Evolutionary conservation across 2,888 invertebrate species (phyloP).

Genomic region (Agonopterix subpropinquella): DNA sequence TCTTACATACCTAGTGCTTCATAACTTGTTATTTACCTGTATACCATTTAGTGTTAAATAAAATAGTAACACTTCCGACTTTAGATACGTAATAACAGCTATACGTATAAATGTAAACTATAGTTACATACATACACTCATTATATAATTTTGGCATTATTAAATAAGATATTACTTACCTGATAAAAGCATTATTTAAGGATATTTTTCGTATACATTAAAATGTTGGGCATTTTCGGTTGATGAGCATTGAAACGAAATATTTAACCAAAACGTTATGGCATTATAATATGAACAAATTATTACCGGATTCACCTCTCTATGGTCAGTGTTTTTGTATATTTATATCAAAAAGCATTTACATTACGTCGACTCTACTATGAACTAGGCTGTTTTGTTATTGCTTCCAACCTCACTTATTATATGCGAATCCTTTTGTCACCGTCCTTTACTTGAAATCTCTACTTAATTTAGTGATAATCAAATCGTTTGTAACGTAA

Average conservation of each 20-base stretch:
- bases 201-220: slow-evolving; percentile 25
- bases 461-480: slow-evolving; percentile 72
- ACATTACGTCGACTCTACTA: slow-evolving; percentile 34
- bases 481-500: slow-evolving; percentile 43
- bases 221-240: slow-evolving; percentile 43
- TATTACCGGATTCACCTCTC: slow-evolving; percentile 55
- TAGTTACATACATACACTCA: not conserved
- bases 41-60: slow-evolving; percentile 3
- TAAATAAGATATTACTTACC: slow-evolving; percentile 26
- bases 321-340: slow-evolving; percentile 59
- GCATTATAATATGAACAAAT: slow-evolving; percentile 46
- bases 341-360: slow-evolving; percentile 58
- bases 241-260: slow-evolving; percentile 18
- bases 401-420: slow-evolving; percentile 40
- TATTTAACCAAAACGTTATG: slow-evolving; percentile 41
- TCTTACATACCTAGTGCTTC: not conserved
- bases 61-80: slow-evolving; percentile 4
- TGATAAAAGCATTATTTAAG: slow-evolving; percentile 23
- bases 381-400: slow-evolving; percentile 43
- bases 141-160: slow-evolving; percentile 38
- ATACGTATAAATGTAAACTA: not conserved
- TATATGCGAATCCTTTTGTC: slow-evolving; percentile 39
- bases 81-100: slow-evolving; percentile 1
- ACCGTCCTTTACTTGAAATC: slow-evolving; percentile 67
- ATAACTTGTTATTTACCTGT: not conserved